Conservation (phyloP, 2,888 invertebrate species). For the Polymixis flavicincta region DNA sequence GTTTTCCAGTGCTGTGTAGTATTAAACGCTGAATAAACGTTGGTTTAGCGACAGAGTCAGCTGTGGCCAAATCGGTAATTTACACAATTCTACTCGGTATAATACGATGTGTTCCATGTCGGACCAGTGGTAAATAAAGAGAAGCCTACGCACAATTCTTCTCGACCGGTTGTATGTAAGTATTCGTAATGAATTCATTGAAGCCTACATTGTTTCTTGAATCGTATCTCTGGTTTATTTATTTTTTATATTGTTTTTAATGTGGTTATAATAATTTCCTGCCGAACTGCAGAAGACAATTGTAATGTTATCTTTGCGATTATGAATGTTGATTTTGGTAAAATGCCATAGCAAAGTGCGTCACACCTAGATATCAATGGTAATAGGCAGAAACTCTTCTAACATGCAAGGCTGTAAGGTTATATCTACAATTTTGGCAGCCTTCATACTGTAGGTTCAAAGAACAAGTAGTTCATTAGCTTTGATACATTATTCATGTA, state of each 20-base stretch:
- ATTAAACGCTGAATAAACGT: constrained; percentile 62
- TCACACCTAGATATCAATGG: constrained; percentile 29
- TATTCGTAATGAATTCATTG: constrained; percentile 42
- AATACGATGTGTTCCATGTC: constrained; percentile 78
- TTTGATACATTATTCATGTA: constrained; percentile 29
- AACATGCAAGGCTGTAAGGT: constrained; percentile 35
- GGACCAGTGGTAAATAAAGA: constrained; percentile 78
- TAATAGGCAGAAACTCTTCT: constrained; percentile 16
- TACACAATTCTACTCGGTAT: constrained; percentile 75
- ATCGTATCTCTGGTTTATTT: constrained; percentile 56
- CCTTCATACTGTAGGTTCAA: not conserved
- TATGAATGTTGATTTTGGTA: constrained; percentile 44
- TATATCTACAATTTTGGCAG: constrained; percentile 34
- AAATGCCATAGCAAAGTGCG: constrained; percentile 48
- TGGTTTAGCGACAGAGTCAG: constrained; percentile 67
- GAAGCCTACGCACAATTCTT: constrained; percentile 60
- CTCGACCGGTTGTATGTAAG: constrained; percentile 59
- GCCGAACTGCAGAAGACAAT: constrained; percentile 14
- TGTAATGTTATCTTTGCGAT: constrained; percentile 43
- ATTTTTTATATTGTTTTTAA: constrained; percentile 46
- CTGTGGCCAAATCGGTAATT: constrained; percentile 75
- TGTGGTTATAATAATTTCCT: constrained; percentile 30
- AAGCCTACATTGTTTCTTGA: constrained; percentile 27
- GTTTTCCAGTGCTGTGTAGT: constrained; percentile 69
- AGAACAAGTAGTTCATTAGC: constrained; percentile 22